Base-by-base conservation (phyloP, 2,888 invertebrate species). In the Chloroclystis v-ata region DNA sequence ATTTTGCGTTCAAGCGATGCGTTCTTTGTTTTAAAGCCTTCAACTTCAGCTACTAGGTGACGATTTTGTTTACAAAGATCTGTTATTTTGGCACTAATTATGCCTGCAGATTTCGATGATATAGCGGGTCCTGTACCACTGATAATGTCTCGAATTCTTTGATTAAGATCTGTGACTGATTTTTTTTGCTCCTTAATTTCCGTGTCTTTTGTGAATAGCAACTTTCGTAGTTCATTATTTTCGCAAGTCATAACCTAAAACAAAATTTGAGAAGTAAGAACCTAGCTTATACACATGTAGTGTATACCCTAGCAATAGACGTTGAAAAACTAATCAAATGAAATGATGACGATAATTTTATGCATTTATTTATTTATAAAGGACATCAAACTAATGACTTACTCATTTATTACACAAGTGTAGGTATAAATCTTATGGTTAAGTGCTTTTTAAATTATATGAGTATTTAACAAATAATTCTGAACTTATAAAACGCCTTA, bases 51-150 rank as follows among this genome's bases (percentile, higher is more conserved):
- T 2, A 89, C 89, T 48, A 91, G 86, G 58, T 92, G 92, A 25
- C 92, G 78, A 39, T 92, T 89, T 65, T 91, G 91, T 68, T 91
- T 92, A 59, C 91, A 92, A 4, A 93, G 75, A 44, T 92, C 92
- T 0, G 92, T 89, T 48, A 93, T 90, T 78, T 92, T 92, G n/a
- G 89, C 82, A 30, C 90, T 89, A 1, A 90, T 90, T 6, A 90
- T 65, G 20, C 90, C 90, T 4, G 87, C 86, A 1, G 90, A 83
- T 60, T 88, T 82, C 1, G 84, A 78, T 5, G 86, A 85, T 52
- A 87, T 84, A 1, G 82, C 82, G 1, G 88, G 83, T 0, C 87
- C 83, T 2, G 76, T 65, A 0, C 81, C 79, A 8, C 83, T 80
- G 56, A 90, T 87, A 1, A 89, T 85, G 51, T 89, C 89, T 24